phyloP scores from a whole-genome alignment of 2,797 vertebrate species.

The Euthynnus affinis region DNA sequence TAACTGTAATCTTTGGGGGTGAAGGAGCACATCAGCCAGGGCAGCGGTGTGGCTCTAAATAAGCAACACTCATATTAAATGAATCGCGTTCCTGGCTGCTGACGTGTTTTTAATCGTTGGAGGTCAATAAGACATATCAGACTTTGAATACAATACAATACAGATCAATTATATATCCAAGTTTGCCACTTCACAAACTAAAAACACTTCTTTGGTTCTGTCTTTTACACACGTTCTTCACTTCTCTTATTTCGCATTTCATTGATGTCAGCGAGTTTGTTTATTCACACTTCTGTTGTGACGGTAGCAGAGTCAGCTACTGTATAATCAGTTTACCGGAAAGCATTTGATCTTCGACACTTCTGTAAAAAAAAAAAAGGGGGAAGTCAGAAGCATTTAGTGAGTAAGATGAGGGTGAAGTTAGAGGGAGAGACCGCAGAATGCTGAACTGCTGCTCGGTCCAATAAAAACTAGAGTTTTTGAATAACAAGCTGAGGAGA shows the following conservation, averaged over 20 bases:
- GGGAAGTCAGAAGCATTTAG: constrained; percentile 39
- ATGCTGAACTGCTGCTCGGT: constrained; percentile 32
- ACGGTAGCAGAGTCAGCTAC: too few species aligned
- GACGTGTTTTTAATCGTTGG: too few species aligned
- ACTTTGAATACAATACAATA: too few species aligned
- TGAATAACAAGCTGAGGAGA: constrained; percentile 52
- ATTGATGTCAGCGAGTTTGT: too few species aligned
- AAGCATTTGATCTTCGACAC: constrained; percentile 41
- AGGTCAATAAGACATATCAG: too few species aligned
- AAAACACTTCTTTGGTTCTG: background rate
- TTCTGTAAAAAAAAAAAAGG: constrained; percentile 50
- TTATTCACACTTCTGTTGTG: background rate
- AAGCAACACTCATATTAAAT: too few species aligned
- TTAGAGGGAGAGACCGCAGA: constrained; percentile 37
- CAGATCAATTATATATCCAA: background rate
- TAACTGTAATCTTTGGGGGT: too few species aligned
- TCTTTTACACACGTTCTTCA: background rate
- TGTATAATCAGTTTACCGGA: constrained; percentile 29
- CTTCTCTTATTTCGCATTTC: too few species aligned
- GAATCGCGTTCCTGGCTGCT: too few species aligned
- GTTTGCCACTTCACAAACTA: background rate
- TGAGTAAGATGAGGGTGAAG: constrained; percentile 25
- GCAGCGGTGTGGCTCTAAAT: too few species aligned
- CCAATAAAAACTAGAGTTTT: constrained; percentile 46
- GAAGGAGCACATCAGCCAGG: too few species aligned